These are phyloP conservation scores for Capreolus pygargus DNA, from an alignment of 2,113 vertebrate species.

Conservation along the genomic window DNA sequence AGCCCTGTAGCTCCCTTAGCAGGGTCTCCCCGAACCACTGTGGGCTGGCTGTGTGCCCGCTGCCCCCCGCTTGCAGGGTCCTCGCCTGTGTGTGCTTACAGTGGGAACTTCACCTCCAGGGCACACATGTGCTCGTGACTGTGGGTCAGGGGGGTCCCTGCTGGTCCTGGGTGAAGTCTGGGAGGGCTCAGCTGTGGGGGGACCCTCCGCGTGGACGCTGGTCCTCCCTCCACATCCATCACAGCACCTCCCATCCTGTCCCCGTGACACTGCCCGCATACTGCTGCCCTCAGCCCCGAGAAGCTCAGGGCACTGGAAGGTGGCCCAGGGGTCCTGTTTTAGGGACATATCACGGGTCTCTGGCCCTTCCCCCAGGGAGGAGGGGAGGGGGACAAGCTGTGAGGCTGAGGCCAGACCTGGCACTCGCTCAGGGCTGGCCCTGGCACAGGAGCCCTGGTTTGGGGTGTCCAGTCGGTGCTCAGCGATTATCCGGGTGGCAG, in stretches of 20 bases:
- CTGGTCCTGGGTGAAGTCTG: neutral
- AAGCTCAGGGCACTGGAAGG: neutral
- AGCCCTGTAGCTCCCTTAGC: neutral
- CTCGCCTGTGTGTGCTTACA: neutral
- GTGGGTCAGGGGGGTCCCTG: neutral
- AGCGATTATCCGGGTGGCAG: accelerated
- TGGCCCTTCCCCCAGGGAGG: accelerated
- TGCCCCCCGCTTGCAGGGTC: neutral
- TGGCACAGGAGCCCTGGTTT: accelerated
- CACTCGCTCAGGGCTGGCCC: neutral
- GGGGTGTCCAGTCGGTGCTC: accelerated
- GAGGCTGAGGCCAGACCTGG: neutral
- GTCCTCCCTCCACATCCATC: accelerated
- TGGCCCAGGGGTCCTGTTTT: accelerated
- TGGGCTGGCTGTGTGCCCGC: accelerated
- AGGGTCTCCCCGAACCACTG: accelerated
- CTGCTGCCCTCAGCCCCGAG: neutral
- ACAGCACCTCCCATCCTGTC: neutral
- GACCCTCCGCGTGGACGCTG: neutral
- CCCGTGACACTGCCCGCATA: accelerated
- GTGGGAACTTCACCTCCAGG: neutral
- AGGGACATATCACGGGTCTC: accelerated
- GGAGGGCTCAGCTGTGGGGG: neutral
- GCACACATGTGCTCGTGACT: accelerated
- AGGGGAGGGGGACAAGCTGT: neutral